Percentiles rank a stretch among this genome's conserved stretches.
Evolutionary conservation across 2,888 invertebrate genomes (phyloP).

Genomic region (Serripes groenlandicus): DNA sequence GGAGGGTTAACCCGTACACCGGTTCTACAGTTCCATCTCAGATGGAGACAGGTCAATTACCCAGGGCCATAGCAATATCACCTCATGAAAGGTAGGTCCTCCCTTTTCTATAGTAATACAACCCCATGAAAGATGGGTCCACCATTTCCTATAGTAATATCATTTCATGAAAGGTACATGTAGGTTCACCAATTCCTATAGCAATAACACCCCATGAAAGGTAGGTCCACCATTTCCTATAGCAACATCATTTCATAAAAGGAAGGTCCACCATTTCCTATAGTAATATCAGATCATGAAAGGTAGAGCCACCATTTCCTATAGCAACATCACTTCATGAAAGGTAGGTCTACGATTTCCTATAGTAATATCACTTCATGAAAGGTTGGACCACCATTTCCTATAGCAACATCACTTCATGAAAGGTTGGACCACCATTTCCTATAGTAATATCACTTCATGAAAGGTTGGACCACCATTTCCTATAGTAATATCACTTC

Average conservation of each 20-base stretch:
- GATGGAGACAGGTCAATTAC: not conserved
- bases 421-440: too few relatives aligned
- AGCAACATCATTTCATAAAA: too few relatives aligned
- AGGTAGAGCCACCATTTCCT: not conserved
- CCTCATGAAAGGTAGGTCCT: conserved; percentile 27
- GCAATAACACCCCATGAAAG: conserved; percentile 23
- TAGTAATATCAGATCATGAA: too few relatives aligned
- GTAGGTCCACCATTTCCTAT: not conserved
- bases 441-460: conserved; percentile 21
- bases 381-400: too few relatives aligned
- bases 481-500: too few relatives aligned
- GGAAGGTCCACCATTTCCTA: too few relatives aligned
- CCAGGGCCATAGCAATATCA: conserved; percentile 7
- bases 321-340: conserved; percentile 25
- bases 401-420: too few relatives aligned
- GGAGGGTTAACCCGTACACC: conserved; percentile 29
- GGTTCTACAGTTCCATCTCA: not conserved
- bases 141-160: too few relatives aligned
- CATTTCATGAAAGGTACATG: too few relatives aligned
- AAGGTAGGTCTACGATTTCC: not conserved
- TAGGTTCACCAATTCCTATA: conserved; percentile 2
- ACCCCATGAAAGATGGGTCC: too few relatives aligned
- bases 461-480: conserved; percentile 2
- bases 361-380: too few relatives aligned
- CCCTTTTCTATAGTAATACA: not conserved